Evolutionary conservation across 2,113 vertebrate species (phyloP).

Genomic region (Sialia sialis): DNA sequence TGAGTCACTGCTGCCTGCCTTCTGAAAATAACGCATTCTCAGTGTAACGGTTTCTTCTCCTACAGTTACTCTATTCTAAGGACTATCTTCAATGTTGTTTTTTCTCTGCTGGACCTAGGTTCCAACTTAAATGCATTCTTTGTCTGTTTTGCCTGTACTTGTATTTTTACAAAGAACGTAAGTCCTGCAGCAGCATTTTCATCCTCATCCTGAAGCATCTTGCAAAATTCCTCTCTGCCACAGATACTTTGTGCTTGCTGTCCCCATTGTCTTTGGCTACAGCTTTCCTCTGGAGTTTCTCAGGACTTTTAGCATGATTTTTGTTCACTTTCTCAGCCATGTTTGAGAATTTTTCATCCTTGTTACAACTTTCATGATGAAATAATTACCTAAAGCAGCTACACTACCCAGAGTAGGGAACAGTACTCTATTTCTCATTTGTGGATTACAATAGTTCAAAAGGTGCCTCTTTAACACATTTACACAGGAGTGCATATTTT

Average conservation of each 20-base stretch:
- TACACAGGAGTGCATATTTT: neutral
- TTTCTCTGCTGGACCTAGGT: neutral
- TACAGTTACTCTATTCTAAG: neutral
- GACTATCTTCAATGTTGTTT: neutral
- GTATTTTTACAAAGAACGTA: neutral
- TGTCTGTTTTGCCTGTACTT: neutral
- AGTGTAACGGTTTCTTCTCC: neutral
- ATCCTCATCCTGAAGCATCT: neutral
- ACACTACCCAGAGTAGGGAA: neutral
- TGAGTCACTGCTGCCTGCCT: neutral
- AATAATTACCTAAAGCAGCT: neutral
- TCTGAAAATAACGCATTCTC: neutral
- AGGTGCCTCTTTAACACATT: neutral
- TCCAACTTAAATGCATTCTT: neutral
- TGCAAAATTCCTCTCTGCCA: neutral
- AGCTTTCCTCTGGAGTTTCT: neutral
- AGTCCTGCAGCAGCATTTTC: neutral
- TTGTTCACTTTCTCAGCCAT: neutral
- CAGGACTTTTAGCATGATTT: neutral
- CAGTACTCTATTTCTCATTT: neutral
- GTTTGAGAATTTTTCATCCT: neutral
- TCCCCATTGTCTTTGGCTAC: neutral
- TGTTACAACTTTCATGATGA: neutral
- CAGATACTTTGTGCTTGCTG: neutral
- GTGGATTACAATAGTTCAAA: neutral